Percentiles rank a stretch among this genome's conserved stretches.
Evolutionary conservation across 2,797 vertebrate genomes (phyloP).

Genomic region (Menidia menidia): DNA sequence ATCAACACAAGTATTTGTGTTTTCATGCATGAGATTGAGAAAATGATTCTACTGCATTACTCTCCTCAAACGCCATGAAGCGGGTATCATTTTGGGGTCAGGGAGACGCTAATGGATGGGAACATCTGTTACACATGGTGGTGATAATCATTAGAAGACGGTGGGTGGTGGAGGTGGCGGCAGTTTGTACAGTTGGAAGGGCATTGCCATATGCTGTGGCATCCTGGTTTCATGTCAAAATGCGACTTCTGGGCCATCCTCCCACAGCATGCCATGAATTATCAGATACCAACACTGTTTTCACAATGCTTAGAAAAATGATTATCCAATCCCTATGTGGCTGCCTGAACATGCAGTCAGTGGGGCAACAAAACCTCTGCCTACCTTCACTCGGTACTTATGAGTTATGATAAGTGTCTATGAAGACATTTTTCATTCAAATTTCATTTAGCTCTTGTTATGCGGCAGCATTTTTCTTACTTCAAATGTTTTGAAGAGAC

Average conservation of each 20-base stretch:
- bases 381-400: conserved; percentile 48
- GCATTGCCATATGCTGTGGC: conserved; percentile 61
- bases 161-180: conserved; percentile 45
- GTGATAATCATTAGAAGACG: conserved; percentile 65
- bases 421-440: conserved; percentile 17
- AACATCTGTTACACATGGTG: conserved; percentile 69
- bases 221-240: conserved; percentile 27
- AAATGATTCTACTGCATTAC: conserved; percentile 29
- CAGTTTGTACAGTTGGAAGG: conserved; percentile 51
- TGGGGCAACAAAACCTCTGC: conserved; percentile 42
- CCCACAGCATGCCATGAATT: conserved; percentile 22
- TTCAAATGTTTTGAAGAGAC: neutral
- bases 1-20: conserved; percentile 18
- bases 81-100: conserved; percentile 60
- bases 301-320: conserved; percentile 30
- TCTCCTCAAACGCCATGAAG: conserved; percentile 43
- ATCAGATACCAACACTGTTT: conserved; percentile 33
- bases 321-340: conserved; percentile 12
- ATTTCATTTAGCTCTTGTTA: conserved; percentile 19
- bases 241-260: conserved; percentile 43
- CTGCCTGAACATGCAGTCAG: conserved; percentile 27
- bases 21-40: conserved; percentile 19
- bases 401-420: conserved; percentile 54
- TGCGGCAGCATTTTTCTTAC: too few relatives aligned
- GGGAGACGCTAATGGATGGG: conserved; percentile 69